phyloP scores from a whole-genome alignment of 2,113 vertebrate species.

The Scytalopus superciliaris region DNA sequence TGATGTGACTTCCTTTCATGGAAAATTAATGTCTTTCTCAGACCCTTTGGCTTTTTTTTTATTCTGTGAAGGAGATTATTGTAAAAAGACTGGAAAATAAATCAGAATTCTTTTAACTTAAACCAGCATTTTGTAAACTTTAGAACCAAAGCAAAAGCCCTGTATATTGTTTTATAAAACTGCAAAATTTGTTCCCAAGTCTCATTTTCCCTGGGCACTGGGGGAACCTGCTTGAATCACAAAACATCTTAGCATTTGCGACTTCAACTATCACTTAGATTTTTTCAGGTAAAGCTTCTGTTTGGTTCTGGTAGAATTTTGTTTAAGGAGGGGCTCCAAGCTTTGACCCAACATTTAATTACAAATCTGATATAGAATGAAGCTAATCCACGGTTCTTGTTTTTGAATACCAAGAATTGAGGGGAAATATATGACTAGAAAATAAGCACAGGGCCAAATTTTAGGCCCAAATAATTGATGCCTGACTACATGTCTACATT shows the following conservation, averaged over 20 bases:
- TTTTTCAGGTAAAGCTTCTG: neutral
- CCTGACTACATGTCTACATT: fast-evolving
- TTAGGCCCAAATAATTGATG: neutral
- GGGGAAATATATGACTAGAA: neutral
- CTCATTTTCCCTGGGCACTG: neutral
- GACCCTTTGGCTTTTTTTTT: neutral
- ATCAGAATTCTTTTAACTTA: neutral
- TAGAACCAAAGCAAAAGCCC: neutral
- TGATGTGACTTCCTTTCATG: neutral
- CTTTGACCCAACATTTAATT: neutral
- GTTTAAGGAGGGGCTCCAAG: neutral
- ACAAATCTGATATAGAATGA: neutral
- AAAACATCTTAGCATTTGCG: neutral
- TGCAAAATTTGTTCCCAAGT: neutral
- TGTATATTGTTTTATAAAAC: neutral
- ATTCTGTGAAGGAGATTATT: neutral
- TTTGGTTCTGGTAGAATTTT: neutral
- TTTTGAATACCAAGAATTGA: neutral
- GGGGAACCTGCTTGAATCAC: neutral
- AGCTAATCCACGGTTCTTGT: neutral
- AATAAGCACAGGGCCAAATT: neutral
- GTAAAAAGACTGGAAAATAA: neutral
- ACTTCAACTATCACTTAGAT: neutral
- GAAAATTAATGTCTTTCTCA: neutral
- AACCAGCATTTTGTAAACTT: neutral